phyloP scores from a whole-genome alignment of 2,888 invertebrate species.

The Macaria notata region DNA sequence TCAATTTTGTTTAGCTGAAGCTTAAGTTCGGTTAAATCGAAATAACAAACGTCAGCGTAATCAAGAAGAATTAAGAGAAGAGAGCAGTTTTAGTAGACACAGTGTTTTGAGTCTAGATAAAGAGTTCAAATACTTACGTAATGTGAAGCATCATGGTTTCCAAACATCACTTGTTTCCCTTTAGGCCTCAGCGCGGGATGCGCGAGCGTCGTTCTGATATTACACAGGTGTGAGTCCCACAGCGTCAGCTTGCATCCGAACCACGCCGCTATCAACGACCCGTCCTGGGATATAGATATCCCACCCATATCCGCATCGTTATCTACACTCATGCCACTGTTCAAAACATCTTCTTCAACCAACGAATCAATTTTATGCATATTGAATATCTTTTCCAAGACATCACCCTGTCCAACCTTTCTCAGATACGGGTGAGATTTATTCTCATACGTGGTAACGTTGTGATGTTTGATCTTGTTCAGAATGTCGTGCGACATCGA shows the following conservation, averaged over 20 bases:
- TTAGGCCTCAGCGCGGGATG: slow-evolving; percentile 71
- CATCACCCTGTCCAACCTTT: slow-evolving; percentile 45
- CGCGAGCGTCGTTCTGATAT: slow-evolving; percentile 63
- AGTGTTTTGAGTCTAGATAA: too few species aligned
- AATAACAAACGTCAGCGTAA: too few species aligned
- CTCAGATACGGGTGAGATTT: slow-evolving; percentile 53
- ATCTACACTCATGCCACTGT: slow-evolving; percentile 37
- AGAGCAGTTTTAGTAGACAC: too few species aligned
- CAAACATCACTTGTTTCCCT: slow-evolving; percentile 69
- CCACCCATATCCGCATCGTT: slow-evolving; percentile 66
- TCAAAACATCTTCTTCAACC: slow-evolving; percentile 26
- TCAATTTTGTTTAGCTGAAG: too few species aligned
- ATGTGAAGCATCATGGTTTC: slow-evolving; percentile 71
- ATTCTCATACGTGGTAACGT: slow-evolving; percentile 35
- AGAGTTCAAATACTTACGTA: slow-evolving; percentile 66
- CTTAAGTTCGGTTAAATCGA: too few species aligned
- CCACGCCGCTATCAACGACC: slow-evolving; percentile 78
- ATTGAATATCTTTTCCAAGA: slow-evolving; percentile 58
- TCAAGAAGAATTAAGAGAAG: too few species aligned
- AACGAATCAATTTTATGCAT: slow-evolving; percentile 58
- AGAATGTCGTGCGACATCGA: slow-evolving; percentile 57
- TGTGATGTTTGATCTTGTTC: slow-evolving; percentile 59
- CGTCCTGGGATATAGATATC: slow-evolving; percentile 72
- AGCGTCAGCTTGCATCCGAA: slow-evolving; percentile 72
- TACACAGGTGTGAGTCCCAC: slow-evolving; percentile 72